Percentiles rank a stretch among this genome's conserved stretches.
Evolutionary conservation across 2,113 vertebrate genomes (phyloP).

Genomic region (Phrynosoma platyrhinos): DNA sequence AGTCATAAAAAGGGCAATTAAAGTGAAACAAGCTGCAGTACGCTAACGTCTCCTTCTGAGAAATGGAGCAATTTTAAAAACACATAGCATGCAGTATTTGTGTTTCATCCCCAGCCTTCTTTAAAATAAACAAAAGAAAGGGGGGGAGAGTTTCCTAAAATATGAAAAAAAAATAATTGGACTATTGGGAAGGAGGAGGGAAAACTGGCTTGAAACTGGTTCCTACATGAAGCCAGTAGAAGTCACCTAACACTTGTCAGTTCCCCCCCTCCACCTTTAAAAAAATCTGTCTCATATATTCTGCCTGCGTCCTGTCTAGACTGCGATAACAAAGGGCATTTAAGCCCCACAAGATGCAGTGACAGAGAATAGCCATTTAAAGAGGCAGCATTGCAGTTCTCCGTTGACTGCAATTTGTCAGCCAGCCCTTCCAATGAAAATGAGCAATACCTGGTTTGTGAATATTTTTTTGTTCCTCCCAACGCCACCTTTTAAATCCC

Average conservation of each 20-base stretch:
- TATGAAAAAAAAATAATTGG: background rate
- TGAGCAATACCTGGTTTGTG: constrained; percentile 73
- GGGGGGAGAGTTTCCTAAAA: background rate
- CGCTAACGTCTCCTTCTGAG: constrained; percentile 69
- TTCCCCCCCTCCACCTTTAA: background rate
- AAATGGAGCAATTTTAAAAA: constrained; percentile 65
- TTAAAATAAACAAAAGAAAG: constrained; percentile 24
- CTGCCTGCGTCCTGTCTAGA: constrained; percentile 85
- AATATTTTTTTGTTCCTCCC: no score
- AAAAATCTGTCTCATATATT: constrained; percentile 77
- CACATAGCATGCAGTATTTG: background rate
- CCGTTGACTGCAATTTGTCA: constrained; percentile 79
- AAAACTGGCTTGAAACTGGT: background rate
- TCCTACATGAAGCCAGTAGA: constrained; percentile 74
- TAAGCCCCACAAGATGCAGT: constrained; percentile 78
- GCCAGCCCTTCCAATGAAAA: constrained; percentile 80
- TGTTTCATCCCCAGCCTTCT: background rate
- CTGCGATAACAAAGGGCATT: constrained; percentile 86
- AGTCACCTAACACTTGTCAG: constrained; percentile 78
- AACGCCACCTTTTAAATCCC: no score
- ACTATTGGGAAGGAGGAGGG: background rate
- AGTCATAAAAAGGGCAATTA: constrained; percentile 82
- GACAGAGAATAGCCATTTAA: constrained; percentile 82
- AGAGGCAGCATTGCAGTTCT: constrained; percentile 75
- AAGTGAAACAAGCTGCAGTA: constrained; percentile 72